phyloP scores from a whole-genome alignment of 1,140 invertebrate species.

The Coelopa frigida region DNA sequence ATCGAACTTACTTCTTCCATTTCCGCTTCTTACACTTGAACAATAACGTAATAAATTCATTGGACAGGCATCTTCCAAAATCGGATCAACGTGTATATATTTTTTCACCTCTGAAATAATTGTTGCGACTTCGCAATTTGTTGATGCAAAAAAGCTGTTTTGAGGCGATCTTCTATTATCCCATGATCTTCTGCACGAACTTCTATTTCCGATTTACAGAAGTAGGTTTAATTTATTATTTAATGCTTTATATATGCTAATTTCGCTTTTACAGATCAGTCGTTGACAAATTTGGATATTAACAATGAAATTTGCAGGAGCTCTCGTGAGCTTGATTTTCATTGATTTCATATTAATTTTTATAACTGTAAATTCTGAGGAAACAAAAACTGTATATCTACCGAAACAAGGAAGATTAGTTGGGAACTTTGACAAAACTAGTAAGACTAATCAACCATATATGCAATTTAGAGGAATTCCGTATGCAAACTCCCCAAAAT shows the following conservation, averaged over 20 bases:
- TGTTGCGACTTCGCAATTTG: constrained; percentile 72
- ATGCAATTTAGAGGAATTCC: constrained; percentile 40
- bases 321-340: too few relatives aligned
- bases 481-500: constrained; percentile 37
- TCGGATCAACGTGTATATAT: constrained; percentile 76
- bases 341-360: too few relatives aligned
- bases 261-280: too few relatives aligned
- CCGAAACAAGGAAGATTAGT: constrained; percentile 47
- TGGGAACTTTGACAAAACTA: constrained; percentile 29
- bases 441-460: constrained; percentile 30
- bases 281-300: too few relatives aligned
- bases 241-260: constrained; percentile 77
- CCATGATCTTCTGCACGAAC: constrained; percentile 53
- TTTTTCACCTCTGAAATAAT: constrained; percentile 71
- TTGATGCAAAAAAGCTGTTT: constrained; percentile 65
- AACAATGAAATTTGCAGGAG: too few relatives aligned
- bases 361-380: too few relatives aligned
- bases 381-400: constrained; percentile 29
- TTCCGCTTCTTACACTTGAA: constrained; percentile 71
- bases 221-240: constrained; percentile 79
- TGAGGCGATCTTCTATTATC: constrained; percentile 79
- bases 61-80: constrained; percentile 68
- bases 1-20: constrained; percentile 77
- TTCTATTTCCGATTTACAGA: constrained; percentile 65
- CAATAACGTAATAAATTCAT: constrained; percentile 80